Percentiles rank a stretch among this genome's conserved stretches.
phyloP scores from a whole-genome alignment of 2,888 invertebrate species.

The Bombylius discolor region DNA sequence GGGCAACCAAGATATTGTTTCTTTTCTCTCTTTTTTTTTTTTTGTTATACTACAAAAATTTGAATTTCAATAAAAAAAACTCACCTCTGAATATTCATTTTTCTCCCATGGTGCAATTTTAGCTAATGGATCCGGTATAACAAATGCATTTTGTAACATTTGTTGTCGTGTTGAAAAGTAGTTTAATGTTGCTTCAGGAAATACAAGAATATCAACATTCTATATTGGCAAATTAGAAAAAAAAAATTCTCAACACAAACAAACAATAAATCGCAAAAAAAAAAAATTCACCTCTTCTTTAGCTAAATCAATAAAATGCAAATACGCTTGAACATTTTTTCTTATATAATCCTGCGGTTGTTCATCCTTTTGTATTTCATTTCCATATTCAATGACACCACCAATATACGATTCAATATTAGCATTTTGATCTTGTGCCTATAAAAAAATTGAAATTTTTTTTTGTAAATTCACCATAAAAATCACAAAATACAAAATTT shows the following conservation, averaged over 20 bases:
- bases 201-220: slow-evolving; percentile 58
- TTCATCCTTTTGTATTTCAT: neutral
- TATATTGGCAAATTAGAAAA: neutral
- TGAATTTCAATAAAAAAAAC: neutral
- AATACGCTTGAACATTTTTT: slow-evolving; percentile 6
- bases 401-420: slow-evolving; percentile 35
- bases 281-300: slow-evolving; percentile 3
- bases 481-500: no score
- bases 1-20: no score
- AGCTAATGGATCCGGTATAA: slow-evolving; percentile 16
- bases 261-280: neutral
- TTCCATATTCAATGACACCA: slow-evolving; percentile 26
- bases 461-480: no score
- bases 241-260: neutral
- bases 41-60: no score
- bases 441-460: neutral
- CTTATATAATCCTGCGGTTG: neutral
- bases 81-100: slow-evolving; percentile 17
- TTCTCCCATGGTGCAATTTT: slow-evolving; percentile 21
- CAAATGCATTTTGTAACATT: slow-evolving; percentile 3
- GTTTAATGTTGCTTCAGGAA: slow-evolving; percentile 53
- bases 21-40: no score
- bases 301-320: slow-evolving; percentile 8
- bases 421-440: slow-evolving; percentile 1
- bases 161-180: neutral